phyloP scores from a whole-genome alignment of 2,797 vertebrate species.

The Hydrophis major region DNA sequence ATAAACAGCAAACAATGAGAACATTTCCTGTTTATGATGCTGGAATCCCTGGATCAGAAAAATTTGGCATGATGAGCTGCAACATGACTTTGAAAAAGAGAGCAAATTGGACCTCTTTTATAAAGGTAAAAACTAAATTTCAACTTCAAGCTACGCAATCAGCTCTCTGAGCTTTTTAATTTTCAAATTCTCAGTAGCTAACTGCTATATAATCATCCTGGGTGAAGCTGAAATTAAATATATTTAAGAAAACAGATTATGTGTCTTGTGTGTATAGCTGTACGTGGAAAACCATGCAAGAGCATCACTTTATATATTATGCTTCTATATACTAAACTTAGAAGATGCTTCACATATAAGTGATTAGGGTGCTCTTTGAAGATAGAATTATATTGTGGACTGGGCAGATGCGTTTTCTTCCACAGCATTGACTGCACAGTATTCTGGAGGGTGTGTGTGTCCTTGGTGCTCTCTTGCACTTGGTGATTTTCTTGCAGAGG shows the following conservation, averaged over 20 bases:
- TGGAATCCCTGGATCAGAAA: constrained; percentile 54
- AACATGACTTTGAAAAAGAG: constrained; percentile 70
- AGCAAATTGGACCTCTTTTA: constrained; percentile 73
- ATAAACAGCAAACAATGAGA: constrained; percentile 72
- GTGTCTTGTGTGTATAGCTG: background rate
- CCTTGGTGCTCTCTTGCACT: background rate
- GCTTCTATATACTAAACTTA: background rate
- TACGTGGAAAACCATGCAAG: background rate
- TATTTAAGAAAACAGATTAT: background rate
- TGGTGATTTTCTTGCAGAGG: background rate
- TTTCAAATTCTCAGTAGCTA: background rate
- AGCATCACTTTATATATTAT: background rate
- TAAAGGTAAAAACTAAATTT: constrained; percentile 64
- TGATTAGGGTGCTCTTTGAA: background rate
- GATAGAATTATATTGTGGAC: background rate
- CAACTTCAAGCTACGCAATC: background rate
- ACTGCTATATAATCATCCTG: background rate
- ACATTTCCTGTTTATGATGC: constrained; percentile 70
- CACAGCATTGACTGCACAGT: background rate
- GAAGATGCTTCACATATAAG: background rate
- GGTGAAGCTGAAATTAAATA: background rate
- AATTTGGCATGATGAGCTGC: constrained; percentile 57
- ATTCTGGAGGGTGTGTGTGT: background rate
- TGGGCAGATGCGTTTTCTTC: background rate
- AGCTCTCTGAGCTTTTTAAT: background rate